Evolutionary conservation across 2,113 vertebrate species (phyloP).

Genomic region (Rutilus rutilus): DNA sequence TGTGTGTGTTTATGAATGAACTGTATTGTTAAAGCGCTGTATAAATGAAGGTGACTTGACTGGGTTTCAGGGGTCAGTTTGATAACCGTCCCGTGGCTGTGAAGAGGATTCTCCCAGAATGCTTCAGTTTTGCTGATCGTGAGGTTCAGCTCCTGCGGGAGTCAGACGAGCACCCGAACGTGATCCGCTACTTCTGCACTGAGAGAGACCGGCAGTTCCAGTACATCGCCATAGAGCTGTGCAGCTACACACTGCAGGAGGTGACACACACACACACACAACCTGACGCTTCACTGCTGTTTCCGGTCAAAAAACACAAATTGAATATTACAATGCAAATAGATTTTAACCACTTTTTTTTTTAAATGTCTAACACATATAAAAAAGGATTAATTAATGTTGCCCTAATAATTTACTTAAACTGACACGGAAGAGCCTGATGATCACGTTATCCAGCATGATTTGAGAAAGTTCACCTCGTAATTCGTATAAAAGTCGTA

Average conservation of each 20-base stretch:
- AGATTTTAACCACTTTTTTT: neutral
- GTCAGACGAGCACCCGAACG: conserved; percentile 94
- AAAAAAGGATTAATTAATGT: neutral
- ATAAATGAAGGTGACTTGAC: too few species aligned
- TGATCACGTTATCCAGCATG: neutral
- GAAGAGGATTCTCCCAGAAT: conserved; percentile 96
- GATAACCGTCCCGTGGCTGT: conserved; percentile 92
- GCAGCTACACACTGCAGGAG: conserved; percentile 92
- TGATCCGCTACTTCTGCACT: conserved; percentile 98
- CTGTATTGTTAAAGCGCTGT: too few species aligned
- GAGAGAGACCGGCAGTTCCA: conserved; percentile 97
- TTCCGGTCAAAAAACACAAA: neutral
- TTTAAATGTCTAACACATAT: neutral
- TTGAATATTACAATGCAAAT: neutral
- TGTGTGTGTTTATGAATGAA: too few species aligned
- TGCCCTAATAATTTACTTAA: too few species aligned
- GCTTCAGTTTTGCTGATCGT: conserved; percentile 95
- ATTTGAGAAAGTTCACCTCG: neutral
- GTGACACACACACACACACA: conserved; percentile 61
- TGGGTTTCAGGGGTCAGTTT: conserved; percentile 85
- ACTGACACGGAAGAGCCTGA: neutral
- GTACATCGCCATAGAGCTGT: conserved; percentile 97
- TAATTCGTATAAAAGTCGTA: too few species aligned
- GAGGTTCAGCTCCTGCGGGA: conserved; percentile 95
- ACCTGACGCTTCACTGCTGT: neutral